Evolutionary conservation across 2,797 vertebrate genomes (phyloP).

Genomic region (Gephyroberyx darwinii): DNA sequence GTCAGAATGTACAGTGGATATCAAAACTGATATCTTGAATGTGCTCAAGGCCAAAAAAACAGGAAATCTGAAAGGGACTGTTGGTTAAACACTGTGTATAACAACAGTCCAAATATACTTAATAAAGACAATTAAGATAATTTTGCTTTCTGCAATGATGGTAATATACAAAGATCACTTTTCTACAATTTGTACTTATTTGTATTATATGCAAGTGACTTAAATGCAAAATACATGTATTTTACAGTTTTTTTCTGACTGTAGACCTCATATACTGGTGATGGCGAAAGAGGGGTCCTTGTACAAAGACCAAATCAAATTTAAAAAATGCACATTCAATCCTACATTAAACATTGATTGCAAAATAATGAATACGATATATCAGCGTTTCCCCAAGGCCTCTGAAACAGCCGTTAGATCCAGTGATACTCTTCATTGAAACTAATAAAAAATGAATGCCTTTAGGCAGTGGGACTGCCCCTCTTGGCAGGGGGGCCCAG

Average conservation of each 20-base stretch:
- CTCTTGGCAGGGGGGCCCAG: constrained; percentile 42
- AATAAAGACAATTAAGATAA: background rate
- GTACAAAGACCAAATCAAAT: constrained; percentile 37
- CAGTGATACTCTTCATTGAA: constrained; percentile 34
- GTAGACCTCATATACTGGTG: background rate
- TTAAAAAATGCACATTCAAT: constrained; percentile 40
- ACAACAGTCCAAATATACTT: too few relatives aligned
- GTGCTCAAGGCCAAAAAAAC: background rate
- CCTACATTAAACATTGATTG: constrained; percentile 51
- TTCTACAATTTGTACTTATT: background rate
- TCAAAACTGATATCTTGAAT: constrained; percentile 16
- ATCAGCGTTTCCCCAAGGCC: constrained; percentile 42
- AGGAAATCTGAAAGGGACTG: too few relatives aligned
- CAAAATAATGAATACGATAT: constrained; percentile 56
- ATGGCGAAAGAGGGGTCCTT: background rate
- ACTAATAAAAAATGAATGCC: constrained; percentile 55
- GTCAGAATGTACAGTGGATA: constrained; percentile 15
- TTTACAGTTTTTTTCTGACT: background rate
- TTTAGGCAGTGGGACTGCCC: constrained; percentile 15
- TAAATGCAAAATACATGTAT: background rate
- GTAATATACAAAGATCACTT: background rate
- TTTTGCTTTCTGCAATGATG: background rate
- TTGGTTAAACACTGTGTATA: too few relatives aligned
- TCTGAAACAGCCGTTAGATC: constrained; percentile 25
- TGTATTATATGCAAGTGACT: background rate